phyloP scores from a whole-genome alignment of 2,113 vertebrate genomes.

The Mastomys natalensis region DNA sequence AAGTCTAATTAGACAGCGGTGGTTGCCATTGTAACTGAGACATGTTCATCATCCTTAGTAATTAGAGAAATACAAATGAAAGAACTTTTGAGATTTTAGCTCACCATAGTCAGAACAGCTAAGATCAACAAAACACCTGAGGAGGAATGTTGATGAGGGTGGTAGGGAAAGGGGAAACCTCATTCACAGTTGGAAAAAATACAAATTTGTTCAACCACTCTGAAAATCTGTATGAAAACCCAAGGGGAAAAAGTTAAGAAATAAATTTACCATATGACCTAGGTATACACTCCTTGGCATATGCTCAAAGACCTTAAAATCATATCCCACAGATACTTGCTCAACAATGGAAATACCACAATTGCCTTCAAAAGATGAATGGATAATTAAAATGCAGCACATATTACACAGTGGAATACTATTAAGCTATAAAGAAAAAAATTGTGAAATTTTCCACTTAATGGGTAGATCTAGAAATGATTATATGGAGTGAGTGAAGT shows the following conservation, averaged over 20 bases:
- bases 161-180: too few species aligned
- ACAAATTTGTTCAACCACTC: too few species aligned
- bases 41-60: neutral
- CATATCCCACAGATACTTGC: neutral
- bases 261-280: neutral
- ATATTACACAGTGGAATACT: neutral
- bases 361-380: neutral
- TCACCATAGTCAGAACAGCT: neutral
- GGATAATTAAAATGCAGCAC: neutral
- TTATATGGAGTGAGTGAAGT: too few species aligned
- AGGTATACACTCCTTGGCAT: neutral
- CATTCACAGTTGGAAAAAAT: too few species aligned
- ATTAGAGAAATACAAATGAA: neutral
- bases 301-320: neutral
- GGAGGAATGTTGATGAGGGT: too few species aligned
- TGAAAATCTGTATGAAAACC: too few species aligned
- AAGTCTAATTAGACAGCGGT: neutral
- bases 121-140: neutral
- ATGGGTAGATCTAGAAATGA: too few species aligned
- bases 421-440: neutral
- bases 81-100: neutral
- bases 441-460: too few species aligned
- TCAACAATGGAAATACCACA: neutral
- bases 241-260: too few species aligned
- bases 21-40: neutral